Evolutionary conservation across 2,113 vertebrate species (phyloP), one percentile per base, ranked within the genome.

Genomic region (Ramphastos sulfuratus): DNA sequence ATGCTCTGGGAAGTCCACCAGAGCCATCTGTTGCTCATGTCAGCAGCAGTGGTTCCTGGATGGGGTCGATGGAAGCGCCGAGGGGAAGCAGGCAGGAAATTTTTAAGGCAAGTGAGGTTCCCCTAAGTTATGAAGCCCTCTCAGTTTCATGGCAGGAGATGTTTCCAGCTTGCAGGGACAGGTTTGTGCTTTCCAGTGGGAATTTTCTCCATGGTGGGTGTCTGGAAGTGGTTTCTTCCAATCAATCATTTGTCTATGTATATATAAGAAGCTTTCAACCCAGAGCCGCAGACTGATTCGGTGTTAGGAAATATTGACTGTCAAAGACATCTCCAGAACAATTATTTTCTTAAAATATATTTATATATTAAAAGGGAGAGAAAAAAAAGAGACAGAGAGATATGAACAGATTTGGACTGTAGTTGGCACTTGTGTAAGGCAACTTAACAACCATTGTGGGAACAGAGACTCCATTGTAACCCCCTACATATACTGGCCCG

Each of bases 381-480:
- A 31, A 46, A 21, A 61, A 48, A 80, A 39, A 15, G 42, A 42
- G 42, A 42, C 42, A 55, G 63, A 21, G 44, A 28, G 67, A 92
- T 66, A 96, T 79, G 87, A 71, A 93, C 63, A 63, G 93, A 91
- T 90, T 90, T 65, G 7, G 72, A 35, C n/a, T 33, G 94, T 30
- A 71, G 59, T 79, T 76, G 94, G 93, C 91, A 80, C 80, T 63
- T 37, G 28, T 88, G 64, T 61, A 48, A 89, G 93, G 95, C 84
- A 89, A 90, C 72, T 75, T 69, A 44, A 44, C 82, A 77, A 80
- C 66, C 65, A 52, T 6, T n/a, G 21, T 3, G 27, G 73, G 87
- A 86, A 95, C 90, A 95, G 91, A 95, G 81, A 17, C 80, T 82
- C 89, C 93, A 50, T 95, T 94, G 96, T 93, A 89, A 63, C 60